These are phyloP conservation scores for Drosophila aff. DNA, from an alignment of 1,140 invertebrate species.

Conservation along the genomic window DNA sequence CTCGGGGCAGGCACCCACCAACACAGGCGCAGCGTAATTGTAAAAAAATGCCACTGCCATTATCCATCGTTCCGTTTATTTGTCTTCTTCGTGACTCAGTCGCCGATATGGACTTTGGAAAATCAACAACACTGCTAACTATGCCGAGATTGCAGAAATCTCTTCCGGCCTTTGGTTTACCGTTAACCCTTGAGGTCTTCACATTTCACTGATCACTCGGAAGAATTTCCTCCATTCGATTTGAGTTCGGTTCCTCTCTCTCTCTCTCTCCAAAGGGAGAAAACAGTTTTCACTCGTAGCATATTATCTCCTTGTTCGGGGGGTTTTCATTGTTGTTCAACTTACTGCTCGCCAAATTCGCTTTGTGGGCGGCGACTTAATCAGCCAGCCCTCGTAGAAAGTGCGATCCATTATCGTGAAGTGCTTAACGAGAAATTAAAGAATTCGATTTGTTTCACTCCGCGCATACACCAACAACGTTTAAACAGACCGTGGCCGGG, in stretches of 20 bases:
- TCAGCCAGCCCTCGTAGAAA: constrained; percentile 94
- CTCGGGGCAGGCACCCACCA: constrained; percentile 27
- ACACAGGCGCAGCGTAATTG: constrained; percentile 58
- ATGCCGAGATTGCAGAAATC: constrained; percentile 30
- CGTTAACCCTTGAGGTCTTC: constrained; percentile 35
- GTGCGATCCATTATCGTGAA: constrained; percentile 86
- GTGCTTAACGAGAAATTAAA: constrained; percentile 15
- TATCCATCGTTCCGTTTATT: constrained; percentile 48
- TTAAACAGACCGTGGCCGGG: constrained; percentile 5
- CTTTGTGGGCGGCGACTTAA: constrained; percentile 96
- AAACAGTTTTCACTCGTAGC: constrained; percentile 2
- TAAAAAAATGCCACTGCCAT: constrained; percentile 66
- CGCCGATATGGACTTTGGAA: constrained; percentile 27
- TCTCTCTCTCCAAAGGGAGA: background rate
- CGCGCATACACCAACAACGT: constrained; percentile 27
- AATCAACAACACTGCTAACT: constrained; percentile 34
- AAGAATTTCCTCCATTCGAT: constrained; percentile 24
- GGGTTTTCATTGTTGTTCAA: constrained; percentile 59
- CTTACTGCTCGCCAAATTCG: constrained; percentile 94
- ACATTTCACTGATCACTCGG: constrained; percentile 54
- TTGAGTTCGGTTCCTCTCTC: constrained; percentile 6
- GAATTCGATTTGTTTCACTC: constrained; percentile 33
- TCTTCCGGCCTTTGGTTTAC: constrained; percentile 42
- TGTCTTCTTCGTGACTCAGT: constrained; percentile 62
- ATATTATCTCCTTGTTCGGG: background rate